These are phyloP conservation scores for Crepidodera aurea DNA, from an alignment of 2,888 invertebrate genomes.

Conservation along the genomic window DNA sequence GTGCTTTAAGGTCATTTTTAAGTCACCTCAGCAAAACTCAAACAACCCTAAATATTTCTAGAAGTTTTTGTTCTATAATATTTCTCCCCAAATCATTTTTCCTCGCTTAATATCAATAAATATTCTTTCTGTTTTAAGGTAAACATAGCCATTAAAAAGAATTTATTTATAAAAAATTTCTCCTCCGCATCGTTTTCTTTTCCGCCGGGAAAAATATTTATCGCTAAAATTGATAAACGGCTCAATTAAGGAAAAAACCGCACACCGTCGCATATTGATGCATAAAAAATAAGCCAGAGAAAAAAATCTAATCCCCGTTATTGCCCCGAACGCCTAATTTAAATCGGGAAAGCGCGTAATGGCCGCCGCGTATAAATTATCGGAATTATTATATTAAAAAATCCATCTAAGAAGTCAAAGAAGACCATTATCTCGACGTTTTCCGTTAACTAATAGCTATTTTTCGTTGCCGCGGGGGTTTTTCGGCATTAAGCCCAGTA, in stretches of 20 bases:
- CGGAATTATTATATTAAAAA: conserved; percentile 79
- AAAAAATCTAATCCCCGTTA: conserved; percentile 58
- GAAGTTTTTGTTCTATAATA: too few species aligned
- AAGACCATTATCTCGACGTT: conserved; percentile 64
- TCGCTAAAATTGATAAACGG: conserved; percentile 54
- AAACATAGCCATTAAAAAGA: conserved; percentile 2
- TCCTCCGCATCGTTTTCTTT: conserved; percentile 10
- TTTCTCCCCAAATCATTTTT: too few species aligned
- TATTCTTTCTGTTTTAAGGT: neutral
- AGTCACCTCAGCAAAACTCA: too few species aligned
- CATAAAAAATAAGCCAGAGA: conserved; percentile 51
- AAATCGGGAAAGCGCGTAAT: conserved; percentile 53
- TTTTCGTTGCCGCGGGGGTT: conserved; percentile 55
- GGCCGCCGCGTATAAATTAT: conserved; percentile 62
- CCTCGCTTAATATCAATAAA: neutral
- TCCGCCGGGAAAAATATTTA: conserved; percentile 42
- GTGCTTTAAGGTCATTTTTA: too few species aligned
- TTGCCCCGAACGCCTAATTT: conserved; percentile 60
- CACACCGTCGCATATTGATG: conserved; percentile 52
- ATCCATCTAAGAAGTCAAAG: conserved; percentile 77
- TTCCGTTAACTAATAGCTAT: conserved; percentile 60
- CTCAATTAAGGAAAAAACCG: conserved; percentile 52
- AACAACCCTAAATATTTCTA: too few species aligned
- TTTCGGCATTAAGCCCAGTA: conserved; percentile 44
- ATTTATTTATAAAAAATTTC: neutral